Evolutionary conservation across 2,888 invertebrate genomes (phyloP), one percentile per base, ranked within the genome.

Genomic region (Acholoe squamosa): DNA sequence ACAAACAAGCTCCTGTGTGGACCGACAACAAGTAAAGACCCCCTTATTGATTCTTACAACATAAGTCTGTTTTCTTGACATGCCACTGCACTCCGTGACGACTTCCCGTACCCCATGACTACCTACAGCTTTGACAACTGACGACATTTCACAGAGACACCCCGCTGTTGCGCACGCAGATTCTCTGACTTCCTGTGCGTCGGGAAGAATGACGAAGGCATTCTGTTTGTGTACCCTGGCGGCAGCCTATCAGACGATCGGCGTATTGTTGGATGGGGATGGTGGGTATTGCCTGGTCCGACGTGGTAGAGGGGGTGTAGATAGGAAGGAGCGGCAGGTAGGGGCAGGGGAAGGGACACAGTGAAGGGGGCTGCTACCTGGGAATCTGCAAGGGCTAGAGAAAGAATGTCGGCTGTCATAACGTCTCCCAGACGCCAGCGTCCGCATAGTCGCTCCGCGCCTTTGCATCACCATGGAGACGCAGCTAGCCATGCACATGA

Each of bases 51-150:
- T 54, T 86, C 86, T 54, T 86, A 86, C 52, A 86, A 86, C 86
- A 86, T 19, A 10, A 7, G 19, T 0, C 25, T 86, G 86, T 86
- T 86, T 52, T 52, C 28, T 86, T 86, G 86, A 86, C 86, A 86
- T 86, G 86, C 86, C 86, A 25, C 56, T 84, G 86, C 86, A 86
- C 86, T 86, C 22, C 86, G 31, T 52, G 52, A 86, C 52, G 86
- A 54, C 28, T 54, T 25, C 19, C 56, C 25, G 52, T 28, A 56
- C 84, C 56, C 22, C 10, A 14, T 54, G 86, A 52, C 86, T 86
- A 25, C 86, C 86, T 56, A 22, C 86, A 52, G 86, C 86, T 54
- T n/a, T 86, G 86, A 86, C 86, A 86, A 86, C 86, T 19, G 34
- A 31, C 28, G 34, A 84, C 33, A 84, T 7, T 10, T 84, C 33